These are phyloP conservation scores for Mus minutoides DNA, from an alignment of 2,797 vertebrate species.

Conservation along the genomic window DNA sequence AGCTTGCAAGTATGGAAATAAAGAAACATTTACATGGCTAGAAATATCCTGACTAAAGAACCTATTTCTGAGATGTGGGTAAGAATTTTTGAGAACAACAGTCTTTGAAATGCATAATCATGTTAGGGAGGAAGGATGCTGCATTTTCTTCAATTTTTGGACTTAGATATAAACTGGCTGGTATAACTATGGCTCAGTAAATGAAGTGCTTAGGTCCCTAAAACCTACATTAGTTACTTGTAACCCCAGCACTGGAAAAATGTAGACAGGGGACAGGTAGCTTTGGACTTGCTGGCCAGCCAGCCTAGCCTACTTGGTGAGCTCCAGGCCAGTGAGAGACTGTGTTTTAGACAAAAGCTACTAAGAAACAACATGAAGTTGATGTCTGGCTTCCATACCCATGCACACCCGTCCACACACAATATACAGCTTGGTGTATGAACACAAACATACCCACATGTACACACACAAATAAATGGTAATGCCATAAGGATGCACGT, in stretches of 20 bases:
- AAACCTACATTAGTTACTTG: neutral
- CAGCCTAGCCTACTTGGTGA: neutral
- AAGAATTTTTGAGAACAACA: constrained; percentile 60
- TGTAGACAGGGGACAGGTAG: neutral
- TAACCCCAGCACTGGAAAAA: neutral
- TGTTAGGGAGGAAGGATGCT: constrained; percentile 19
- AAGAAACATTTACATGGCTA: constrained; percentile 44
- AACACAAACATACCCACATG: neutral
- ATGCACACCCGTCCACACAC: neutral
- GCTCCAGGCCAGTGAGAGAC: neutral
- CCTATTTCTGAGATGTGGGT: constrained; percentile 50
- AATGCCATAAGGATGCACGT: neutral
- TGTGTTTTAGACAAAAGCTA: neutral
- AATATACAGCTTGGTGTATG: neutral
- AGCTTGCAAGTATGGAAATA: constrained; percentile 69
- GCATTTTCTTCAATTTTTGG: constrained; percentile 45
- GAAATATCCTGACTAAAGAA: constrained; percentile 42
- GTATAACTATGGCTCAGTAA: constrained; percentile 39
- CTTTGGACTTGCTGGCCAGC: neutral
- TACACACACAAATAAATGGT: neutral
- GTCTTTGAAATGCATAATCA: constrained; percentile 55
- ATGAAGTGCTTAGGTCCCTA: neutral
- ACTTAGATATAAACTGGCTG: constrained; percentile 31
- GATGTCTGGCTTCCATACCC: neutral
- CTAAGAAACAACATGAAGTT: neutral